Percentiles rank a stretch among this genome's conserved stretches.
Evolutionary conservation across 2,797 vertebrate species (phyloP).

Genomic region (Myoxocephalus aenaeus): DNA sequence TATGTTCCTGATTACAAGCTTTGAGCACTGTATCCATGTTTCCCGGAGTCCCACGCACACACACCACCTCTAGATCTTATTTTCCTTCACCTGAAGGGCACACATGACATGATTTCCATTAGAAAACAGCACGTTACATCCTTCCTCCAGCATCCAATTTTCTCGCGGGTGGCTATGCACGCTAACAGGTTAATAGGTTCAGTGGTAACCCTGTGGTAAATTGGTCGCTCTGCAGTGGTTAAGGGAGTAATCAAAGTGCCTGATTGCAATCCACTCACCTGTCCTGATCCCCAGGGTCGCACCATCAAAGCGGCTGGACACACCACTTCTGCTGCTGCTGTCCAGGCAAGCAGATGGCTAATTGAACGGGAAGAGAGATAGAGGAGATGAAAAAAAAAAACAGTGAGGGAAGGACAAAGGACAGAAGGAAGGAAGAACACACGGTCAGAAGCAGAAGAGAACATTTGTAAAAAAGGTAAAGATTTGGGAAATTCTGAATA

Average conservation of each 20-base stretch:
- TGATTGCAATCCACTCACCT: conserved; percentile 69
- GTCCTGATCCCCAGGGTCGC: conserved; percentile 60
- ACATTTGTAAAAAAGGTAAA: neutral
- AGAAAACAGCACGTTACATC: conserved; percentile 51
- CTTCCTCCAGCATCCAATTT: conserved; percentile 64
- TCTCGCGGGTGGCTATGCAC: conserved; percentile 28
- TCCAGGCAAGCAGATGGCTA: conserved; percentile 59
- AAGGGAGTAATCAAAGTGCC: conserved; percentile 73
- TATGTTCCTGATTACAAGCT: conserved; percentile 30
- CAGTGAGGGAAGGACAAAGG: conserved; percentile 34
- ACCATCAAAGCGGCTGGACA: conserved; percentile 46
- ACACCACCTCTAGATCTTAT: conserved; percentile 25
- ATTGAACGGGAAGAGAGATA: conserved; percentile 57
- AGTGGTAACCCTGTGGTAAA: conserved; percentile 63
- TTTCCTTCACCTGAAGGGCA: conserved; percentile 46
- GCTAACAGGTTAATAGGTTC: conserved; percentile 68
- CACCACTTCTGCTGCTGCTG: conserved; percentile 24
- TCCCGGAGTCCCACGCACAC: neutral
- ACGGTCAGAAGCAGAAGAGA: conserved; percentile 19
- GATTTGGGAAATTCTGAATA: neutral
- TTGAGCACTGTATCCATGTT: conserved; percentile 10
- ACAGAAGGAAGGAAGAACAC: neutral
- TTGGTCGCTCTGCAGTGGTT: conserved; percentile 64
- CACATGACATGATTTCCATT: conserved; percentile 52
- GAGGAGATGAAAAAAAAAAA: conserved; percentile 39